Evolutionary conservation across 2,888 invertebrate genomes (phyloP), one percentile per base, ranked within the genome.

Genomic region (Cryptocephalus moraei): DNA sequence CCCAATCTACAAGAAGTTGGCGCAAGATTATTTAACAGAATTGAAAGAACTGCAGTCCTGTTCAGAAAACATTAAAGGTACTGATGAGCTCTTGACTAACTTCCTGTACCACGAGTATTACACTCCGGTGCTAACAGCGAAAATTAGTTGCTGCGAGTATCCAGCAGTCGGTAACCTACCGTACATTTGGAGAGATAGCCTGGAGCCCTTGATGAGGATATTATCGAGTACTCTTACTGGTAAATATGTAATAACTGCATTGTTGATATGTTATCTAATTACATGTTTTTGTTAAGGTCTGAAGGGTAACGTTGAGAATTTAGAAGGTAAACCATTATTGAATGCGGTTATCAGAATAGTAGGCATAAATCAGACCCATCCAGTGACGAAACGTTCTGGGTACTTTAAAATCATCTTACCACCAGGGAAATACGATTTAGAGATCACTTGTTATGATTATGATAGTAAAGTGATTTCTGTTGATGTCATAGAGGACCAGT

Each of bases 111-210:
- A 79, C 32, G 74, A 79, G 59, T 84, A 77, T 57, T 74, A 78
- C 44, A 74, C 79, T 1, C 83, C 87, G 0, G 73, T 86, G 63
- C 73, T 86, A 43, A 81, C 85, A 0, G 76, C 83, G 4, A 84
- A 87, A 12, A 67, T 92, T 31, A 82, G 83, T 46, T 92, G 92
- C 61, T 92, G 92, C 63, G 85, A 85, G 57, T 88, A 87, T 77
- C 91, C 92, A 0, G 61, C 67, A 0, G 74, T 79, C n/a, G 68
- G 64, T 0, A 75, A 80, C 41, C 75, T 91, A n/a, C 82, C 80
- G 0, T 74, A 74, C 52, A 76, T 86, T 8, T 90, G 89, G 88
- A 77, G 81, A 55, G 77, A 81, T 49, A 81, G 82, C 60, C 62
- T 85, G 44, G 72, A 71, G 12, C 80, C 81, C 4, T 72, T 83